Percentiles rank a stretch among this genome's conserved stretches.
phyloP scores from a whole-genome alignment of 2,113 vertebrate species.

The Leiothrix lutea region DNA sequence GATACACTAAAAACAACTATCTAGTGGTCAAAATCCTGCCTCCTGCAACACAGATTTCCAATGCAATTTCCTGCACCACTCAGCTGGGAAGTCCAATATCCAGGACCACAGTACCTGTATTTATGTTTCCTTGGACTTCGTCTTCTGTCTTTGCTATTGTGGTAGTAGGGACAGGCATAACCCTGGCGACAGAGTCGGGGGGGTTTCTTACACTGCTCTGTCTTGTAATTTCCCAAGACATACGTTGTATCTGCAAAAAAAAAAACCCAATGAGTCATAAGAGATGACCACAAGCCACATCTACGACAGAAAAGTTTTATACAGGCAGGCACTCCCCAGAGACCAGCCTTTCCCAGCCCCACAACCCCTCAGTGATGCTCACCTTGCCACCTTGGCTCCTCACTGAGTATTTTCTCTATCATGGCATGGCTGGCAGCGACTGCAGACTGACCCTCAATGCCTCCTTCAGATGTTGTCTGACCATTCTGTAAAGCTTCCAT shows the following conservation, averaged over 20 bases:
- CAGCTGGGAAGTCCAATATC: neutral
- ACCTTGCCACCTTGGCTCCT: constrained; percentile 98
- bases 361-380: neutral
- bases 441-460: constrained; percentile 88
- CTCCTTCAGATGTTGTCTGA: constrained; percentile 83
- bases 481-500: constrained; percentile 91
- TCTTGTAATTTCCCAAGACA: constrained; percentile 97
- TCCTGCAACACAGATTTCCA: neutral
- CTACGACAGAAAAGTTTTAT: neutral
- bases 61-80: neutral
- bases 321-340: neutral
- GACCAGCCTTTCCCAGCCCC: neutral
- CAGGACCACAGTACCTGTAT: constrained; percentile 83
- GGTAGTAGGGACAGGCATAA: constrained; percentile 97
- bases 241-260: constrained; percentile 86
- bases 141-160: constrained; percentile 97
- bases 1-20: neutral
- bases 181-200: constrained; percentile 96
- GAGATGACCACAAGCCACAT: neutral
- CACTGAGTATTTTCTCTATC: constrained; percentile 94
- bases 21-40: neutral
- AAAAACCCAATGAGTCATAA: neutral
- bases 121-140: constrained; percentile 96
- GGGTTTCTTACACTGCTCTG: constrained; percentile 96
- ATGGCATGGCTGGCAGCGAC: constrained; percentile 94